These are phyloP conservation scores for Sminthopsis crassicaudata DNA, from an alignment of 2,113 vertebrate genomes.

Conservation along the genomic window DNA sequence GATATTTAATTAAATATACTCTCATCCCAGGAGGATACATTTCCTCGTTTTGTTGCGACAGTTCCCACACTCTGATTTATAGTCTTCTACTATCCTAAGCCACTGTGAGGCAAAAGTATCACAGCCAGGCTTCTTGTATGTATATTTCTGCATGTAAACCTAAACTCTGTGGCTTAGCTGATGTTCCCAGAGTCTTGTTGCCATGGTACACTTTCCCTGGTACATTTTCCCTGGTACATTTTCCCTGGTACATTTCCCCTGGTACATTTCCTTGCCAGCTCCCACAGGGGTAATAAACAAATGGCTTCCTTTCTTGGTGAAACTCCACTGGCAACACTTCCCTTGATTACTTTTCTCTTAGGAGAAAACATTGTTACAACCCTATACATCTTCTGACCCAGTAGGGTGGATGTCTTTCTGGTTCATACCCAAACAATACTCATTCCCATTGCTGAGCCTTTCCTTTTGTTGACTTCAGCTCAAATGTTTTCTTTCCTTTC, in stretches of 20 bases:
- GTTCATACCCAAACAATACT: background rate
- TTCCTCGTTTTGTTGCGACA: background rate
- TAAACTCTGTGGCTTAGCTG: background rate
- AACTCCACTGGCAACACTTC: background rate
- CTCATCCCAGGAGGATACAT: background rate
- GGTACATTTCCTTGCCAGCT: background rate
- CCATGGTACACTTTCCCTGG: background rate
- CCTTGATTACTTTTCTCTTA: background rate
- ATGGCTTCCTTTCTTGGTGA: background rate
- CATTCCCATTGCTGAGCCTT: background rate
- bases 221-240: background rate
- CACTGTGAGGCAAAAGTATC: background rate
- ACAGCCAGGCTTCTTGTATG: background rate
- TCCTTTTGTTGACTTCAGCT: background rate
- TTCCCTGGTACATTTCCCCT: background rate
- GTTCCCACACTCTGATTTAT: background rate
- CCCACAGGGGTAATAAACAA: background rate
- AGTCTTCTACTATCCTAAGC: background rate
- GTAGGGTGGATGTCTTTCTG: background rate
- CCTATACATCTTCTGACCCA: background rate
- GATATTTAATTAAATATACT: background rate
- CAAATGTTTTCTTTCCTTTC: background rate
- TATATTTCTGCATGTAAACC: background rate
- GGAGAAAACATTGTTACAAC: background rate
- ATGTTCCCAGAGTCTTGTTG: background rate